Conservation (phyloP, 2,797 vertebrate species). For the Sebastes hopkinsi region DNA sequence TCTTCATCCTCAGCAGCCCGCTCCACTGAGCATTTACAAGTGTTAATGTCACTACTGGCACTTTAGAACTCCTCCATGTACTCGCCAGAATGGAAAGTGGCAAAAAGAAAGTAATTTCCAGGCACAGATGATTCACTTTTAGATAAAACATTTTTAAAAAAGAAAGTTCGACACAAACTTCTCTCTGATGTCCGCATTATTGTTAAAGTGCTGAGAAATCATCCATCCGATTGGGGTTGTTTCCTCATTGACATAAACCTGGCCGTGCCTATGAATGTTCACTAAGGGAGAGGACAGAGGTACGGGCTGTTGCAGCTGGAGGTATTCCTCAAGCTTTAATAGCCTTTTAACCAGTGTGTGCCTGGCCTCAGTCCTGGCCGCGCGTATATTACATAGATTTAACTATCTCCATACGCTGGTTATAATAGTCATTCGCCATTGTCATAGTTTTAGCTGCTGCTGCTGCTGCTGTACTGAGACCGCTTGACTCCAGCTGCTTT, state of each 20-base stretch:
- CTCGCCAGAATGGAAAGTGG: slow-evolving; percentile 29
- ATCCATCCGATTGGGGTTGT: slow-evolving; percentile 11
- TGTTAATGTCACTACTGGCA: slow-evolving; percentile 56
- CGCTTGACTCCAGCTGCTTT: slow-evolving; percentile 57
- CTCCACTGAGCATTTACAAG: slow-evolving; percentile 62
- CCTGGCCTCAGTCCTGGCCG: slow-evolving; percentile 21
- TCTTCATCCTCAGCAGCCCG: slow-evolving; percentile 39
- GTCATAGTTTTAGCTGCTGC: slow-evolving; percentile 55
- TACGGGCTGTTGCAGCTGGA: slow-evolving; percentile 18
- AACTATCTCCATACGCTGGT: slow-evolving; percentile 56
- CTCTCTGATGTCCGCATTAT: slow-evolving; percentile 1
- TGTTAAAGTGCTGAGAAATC: slow-evolving; percentile 25
- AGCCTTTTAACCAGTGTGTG: slow-evolving; percentile 23
- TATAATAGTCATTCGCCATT: slow-evolving; percentile 52
- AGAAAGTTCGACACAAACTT: slow-evolving; percentile 8
- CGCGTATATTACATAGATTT: slow-evolving; percentile 43
- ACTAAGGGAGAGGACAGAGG: slow-evolving; percentile 10
- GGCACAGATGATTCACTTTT: slow-evolving; percentile 8
- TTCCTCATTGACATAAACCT: slow-evolving; percentile 20
- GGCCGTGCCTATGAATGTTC: slow-evolving; percentile 12
- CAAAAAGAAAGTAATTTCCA: not conserved
- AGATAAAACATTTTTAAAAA: not conserved
- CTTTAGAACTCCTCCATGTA: slow-evolving; percentile 40
- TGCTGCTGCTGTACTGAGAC: slow-evolving; percentile 39
- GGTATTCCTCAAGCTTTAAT: slow-evolving; percentile 19